phyloP scores from a whole-genome alignment of 2,797 vertebrate species.

The Chanos chanos region DNA sequence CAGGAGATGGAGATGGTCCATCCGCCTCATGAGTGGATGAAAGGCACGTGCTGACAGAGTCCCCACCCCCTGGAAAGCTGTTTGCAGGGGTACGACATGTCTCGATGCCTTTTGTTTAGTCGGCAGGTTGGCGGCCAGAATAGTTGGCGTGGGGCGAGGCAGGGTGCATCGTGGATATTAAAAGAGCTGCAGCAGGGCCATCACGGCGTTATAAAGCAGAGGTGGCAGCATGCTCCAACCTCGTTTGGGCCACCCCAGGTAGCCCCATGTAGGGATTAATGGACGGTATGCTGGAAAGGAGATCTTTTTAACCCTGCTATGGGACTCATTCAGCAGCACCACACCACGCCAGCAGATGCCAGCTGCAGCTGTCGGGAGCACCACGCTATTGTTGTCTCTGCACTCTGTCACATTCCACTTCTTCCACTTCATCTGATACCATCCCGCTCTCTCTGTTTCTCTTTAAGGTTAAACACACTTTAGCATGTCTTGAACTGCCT shows the following conservation, averaged over 20 bases:
- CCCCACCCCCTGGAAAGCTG: conserved; percentile 19
- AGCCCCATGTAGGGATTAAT: conserved; percentile 83
- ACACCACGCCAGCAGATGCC: conserved; percentile 87
- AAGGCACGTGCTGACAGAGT: conserved; percentile 30
- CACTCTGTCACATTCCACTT: conserved; percentile 40
- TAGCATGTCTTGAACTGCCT: not conserved
- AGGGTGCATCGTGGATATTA: conserved; percentile 35
- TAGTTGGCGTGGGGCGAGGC: conserved; percentile 30
- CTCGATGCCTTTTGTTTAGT: conserved; percentile 47
- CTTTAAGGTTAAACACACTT: not conserved
- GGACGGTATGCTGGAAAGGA: conserved; percentile 82
- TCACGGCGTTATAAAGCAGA: conserved; percentile 75
- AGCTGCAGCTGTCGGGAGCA: conserved; percentile 87
- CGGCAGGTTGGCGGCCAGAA: conserved; percentile 51
- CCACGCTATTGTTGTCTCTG: conserved; percentile 61
- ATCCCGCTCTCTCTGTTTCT: conserved; percentile 33
- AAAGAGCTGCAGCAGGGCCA: conserved; percentile 67
- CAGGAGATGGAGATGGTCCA: conserved; percentile 34
- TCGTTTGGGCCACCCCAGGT: conserved; percentile 70
- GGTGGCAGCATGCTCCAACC: conserved; percentile 62
- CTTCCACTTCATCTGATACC: not conserved
- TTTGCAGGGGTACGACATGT: conserved; percentile 19
- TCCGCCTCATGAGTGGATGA: conserved; percentile 26
- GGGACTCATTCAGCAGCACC: conserved; percentile 84
- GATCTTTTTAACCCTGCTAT: conserved; percentile 88